Evolutionary conservation across 2,888 invertebrate genomes (phyloP), one percentile per base, ranked within the genome.

Genomic region (Neoascia interrupta): DNA sequence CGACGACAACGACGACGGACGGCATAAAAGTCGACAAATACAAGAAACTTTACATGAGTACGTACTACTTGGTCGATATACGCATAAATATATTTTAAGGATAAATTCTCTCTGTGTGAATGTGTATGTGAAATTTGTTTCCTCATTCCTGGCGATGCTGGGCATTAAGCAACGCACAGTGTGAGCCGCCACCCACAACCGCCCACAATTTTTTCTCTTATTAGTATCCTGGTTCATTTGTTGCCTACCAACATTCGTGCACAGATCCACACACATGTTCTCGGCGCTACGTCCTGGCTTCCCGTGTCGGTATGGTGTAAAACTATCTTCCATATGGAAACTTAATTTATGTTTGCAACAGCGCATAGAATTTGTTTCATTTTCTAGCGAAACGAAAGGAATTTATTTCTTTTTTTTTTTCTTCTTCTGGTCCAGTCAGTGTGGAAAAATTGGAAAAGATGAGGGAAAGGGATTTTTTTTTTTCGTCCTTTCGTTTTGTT

Each of bases 261-360:
- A 56, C 53, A 47, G 26, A 31, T 31, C 8, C 3, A 31, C 31
- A n/a, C n/a, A n/a, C n/a, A n/a, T n/a, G n/a, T n/a, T n/a, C n/a
- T n/a, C n/a, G n/a, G n/a, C n/a, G n/a, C n/a, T n/a, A n/a, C n/a
- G n/a, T n/a, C n/a, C n/a, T n/a, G n/a, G n/a, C n/a, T n/a, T n/a
- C n/a, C n/a, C n/a, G n/a, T n/a, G 53, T 51, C 23, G 60, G 36
- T 43, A n/a, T n/a, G 60, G 61, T 79, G 79, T 73, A 79, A 79
- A 87, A 84, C 84, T 86, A 87, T 86, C 86, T 87, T 87, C 87
- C 87, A 86, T 86, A 88, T 87, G 87, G 87, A 88, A 87, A 88
- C 88, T 87, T 87, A 88, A 88, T 87, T 87, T 87, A 87, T 87
- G 87, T 87, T 86, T 87, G 86, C 86, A 86, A 84, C 86, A 86